These are phyloP conservation scores for Saguinus midas DNA, from an alignment of 2,113 vertebrate species.

Conservation along the genomic window DNA sequence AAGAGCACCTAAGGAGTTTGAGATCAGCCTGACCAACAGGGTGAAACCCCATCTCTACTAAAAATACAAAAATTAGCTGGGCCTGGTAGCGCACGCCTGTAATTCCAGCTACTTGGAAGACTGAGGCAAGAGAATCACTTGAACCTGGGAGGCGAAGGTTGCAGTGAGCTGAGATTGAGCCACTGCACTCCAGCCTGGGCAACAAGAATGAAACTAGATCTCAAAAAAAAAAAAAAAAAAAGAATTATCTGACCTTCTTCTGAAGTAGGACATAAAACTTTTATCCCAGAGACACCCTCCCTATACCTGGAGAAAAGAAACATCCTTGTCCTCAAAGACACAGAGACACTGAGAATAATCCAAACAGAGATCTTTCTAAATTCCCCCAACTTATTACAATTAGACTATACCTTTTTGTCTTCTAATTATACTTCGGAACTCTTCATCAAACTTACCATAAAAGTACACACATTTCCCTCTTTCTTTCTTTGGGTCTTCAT, in stretches of 20 bases:
- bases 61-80: too few relatives aligned
- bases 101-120: too few relatives aligned
- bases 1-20: too few relatives aligned
- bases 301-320: neutral
- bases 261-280: neutral
- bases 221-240: too few relatives aligned
- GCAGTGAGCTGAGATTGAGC: too few relatives aligned
- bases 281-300: rapidly evolving
- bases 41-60: too few relatives aligned
- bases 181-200: too few relatives aligned
- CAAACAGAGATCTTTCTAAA: neutral
- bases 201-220: too few relatives aligned
- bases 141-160: too few relatives aligned
- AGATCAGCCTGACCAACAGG: too few relatives aligned
- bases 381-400: rapidly evolving
- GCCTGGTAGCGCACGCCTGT: too few relatives aligned
- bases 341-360: neutral
- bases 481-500: neutral
- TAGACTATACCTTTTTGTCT: neutral
- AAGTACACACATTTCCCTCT: neutral
- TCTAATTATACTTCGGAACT: neutral
- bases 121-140: too few relatives aligned
- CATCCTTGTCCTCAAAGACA: neutral
- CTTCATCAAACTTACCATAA: neutral
- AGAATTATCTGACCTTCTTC: neutral